phyloP scores from a whole-genome alignment of 2,113 vertebrate genomes.

The Oreotrochilus melanogaster region DNA sequence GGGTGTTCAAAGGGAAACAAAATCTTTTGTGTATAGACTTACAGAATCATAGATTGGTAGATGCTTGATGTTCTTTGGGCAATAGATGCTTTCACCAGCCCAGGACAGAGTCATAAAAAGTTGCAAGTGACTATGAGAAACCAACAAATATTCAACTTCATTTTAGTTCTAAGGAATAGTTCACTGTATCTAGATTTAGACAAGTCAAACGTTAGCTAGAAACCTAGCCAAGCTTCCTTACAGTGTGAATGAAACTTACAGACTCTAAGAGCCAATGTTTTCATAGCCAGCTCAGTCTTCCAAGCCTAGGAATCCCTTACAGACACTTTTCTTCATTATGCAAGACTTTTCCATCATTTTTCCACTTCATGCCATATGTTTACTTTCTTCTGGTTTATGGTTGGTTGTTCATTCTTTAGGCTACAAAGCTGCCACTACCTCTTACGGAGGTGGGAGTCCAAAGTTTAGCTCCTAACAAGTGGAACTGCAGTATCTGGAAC shows the following conservation, averaged over 20 bases:
- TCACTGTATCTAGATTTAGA: neutral
- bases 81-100: no score
- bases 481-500: neutral
- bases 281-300: neutral
- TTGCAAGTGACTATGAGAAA: neutral
- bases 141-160: neutral
- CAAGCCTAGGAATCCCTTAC: neutral
- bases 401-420: neutral
- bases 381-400: neutral
- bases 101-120: no score
- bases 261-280: neutral
- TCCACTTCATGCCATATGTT: neutral
- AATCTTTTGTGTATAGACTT: neutral
- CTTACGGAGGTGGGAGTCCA: neutral
- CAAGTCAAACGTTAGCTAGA: neutral
- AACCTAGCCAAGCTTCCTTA: neutral
- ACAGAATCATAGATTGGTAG: no score
- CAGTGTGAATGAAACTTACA: accelerated
- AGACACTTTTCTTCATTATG: neutral
- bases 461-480: neutral
- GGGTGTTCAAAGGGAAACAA: neutral
- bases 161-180: neutral
- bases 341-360: neutral
- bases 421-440: neutral
- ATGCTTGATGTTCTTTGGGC: no score